Conservation (phyloP, 2,113 vertebrate genomes). For the Hippocampus guttulatus region DNA sequence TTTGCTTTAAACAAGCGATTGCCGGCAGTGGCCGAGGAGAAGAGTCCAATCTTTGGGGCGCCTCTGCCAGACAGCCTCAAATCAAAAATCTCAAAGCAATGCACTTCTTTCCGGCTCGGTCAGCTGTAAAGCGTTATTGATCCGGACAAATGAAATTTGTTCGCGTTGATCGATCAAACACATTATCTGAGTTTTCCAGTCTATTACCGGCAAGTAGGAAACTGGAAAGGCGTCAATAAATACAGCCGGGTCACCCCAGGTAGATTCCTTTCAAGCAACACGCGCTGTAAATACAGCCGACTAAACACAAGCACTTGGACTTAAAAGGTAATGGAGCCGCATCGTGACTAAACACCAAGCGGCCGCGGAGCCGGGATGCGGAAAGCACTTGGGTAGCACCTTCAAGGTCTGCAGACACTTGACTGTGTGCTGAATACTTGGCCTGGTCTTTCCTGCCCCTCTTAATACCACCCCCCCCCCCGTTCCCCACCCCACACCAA, state of each 20-base stretch:
- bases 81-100: conserved; percentile 89
- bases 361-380: conserved; percentile 57
- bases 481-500: not conserved
- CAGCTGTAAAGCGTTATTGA: conserved; percentile 99
- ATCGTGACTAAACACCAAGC: conserved; percentile 64
- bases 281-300: conserved; percentile 64
- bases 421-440: conserved; percentile 55
- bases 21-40: conserved; percentile 76
- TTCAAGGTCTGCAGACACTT: conserved; percentile 63
- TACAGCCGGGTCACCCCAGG: conserved; percentile 77
- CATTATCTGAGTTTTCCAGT: conserved; percentile 94
- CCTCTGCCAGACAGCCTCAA: conserved; percentile 80
- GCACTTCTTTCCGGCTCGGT: conserved; percentile 86
- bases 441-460: conserved; percentile 50
- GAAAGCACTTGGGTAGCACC: conserved; percentile 57
- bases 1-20: conserved; percentile 89
- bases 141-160: conserved; percentile 98
- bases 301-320: conserved; percentile 70
- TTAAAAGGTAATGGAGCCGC: conserved; percentile 76
- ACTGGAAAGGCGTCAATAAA: conserved; percentile 84
- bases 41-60: conserved; percentile 64
- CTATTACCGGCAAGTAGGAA: conserved; percentile 92
- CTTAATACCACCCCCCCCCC: conserved; percentile 44
- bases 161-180: conserved; percentile 98
- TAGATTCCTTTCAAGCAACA: conserved; percentile 71